Evolutionary conservation across 2,888 invertebrate genomes (phyloP), one percentile per base, ranked within the genome.

Genomic region (Seira ritae): DNA sequence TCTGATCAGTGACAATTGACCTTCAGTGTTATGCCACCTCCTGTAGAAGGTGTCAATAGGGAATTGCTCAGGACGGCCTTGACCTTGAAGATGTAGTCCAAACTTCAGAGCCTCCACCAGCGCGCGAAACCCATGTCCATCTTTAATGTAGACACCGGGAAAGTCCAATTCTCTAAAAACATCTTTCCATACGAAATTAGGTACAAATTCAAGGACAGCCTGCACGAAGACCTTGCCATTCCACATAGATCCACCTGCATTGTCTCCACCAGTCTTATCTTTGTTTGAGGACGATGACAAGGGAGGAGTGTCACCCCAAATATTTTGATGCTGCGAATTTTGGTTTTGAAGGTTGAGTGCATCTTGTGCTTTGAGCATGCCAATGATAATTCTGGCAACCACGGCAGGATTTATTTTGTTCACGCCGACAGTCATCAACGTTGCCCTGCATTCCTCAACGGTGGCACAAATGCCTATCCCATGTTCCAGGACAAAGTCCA

Each of bases 201-300:
- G 94, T 83, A 91, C 95, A 87, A 96, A 92, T 90, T 98, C 98
- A 91, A 97, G 96, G 24, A 98, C 91, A n/a, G 96, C 95, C 90
- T 96, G 96, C 60, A 98, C 95, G 90, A 98, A 98, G 76, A 97
- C 94, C 90, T 98, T 98, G 12, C 97, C 94, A 91, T 98, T 98
- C 98, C 98, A 99, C 90, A 94, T 90, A 91, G 93, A 68, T 90
- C 90, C 76, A 89, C 90, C 17, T 87, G 79, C 89, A 17, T 75
- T 75, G 22, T 90, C 90, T 22, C 88, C 85, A 60, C 85, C 80
- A 42, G 77, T 42, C 60, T 86, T 86, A 67, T 85, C 85, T 70
- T 87, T 86, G 50, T 55, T 74, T 8, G 81, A 71, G 20, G 76
- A 66, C 17, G 81, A 17, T 67, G 80, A 80, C 4, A 81, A 24